phyloP scores from a whole-genome alignment of 1,140 invertebrate species.

The Neodiprion fabricii region DNA sequence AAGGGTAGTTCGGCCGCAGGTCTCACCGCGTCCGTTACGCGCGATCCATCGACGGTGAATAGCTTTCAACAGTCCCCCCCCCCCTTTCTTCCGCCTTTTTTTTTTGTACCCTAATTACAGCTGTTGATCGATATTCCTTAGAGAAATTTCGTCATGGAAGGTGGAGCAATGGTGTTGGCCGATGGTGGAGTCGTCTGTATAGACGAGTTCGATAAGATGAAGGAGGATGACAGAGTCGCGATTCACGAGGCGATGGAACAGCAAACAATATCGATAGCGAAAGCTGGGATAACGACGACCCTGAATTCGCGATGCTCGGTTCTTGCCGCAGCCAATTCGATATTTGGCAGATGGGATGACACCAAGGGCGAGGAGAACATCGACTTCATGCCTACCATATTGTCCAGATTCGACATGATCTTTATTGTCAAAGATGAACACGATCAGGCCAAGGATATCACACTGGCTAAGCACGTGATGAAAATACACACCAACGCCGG shows the following conservation, averaged over 20 bases:
- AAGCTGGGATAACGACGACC: slow-evolving; percentile 99
- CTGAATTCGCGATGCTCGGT: slow-evolving; percentile 98
- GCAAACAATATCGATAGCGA: slow-evolving; percentile 99
- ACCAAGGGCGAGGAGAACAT: slow-evolving; percentile 98
- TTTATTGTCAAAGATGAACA: slow-evolving; percentile 99
- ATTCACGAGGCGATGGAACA: slow-evolving; percentile 99
- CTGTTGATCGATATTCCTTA: slow-evolving; percentile 53
- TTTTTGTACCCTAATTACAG: neutral
- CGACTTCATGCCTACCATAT: slow-evolving; percentile 99
- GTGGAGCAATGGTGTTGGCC: slow-evolving; percentile 99
- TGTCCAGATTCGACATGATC: slow-evolving; percentile 99
- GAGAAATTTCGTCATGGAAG: slow-evolving; percentile 99
- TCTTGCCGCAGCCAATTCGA: slow-evolving; percentile 97
- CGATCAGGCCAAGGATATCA: slow-evolving; percentile 87
- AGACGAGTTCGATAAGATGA: slow-evolving; percentile 99
- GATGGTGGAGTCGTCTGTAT: slow-evolving; percentile 99
- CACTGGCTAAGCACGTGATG: slow-evolving; percentile 96
- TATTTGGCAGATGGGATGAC: slow-evolving; percentile 99
- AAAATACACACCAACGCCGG: slow-evolving; percentile 92
- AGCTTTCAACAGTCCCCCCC: slow-evolving; percentile 10
- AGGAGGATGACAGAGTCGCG: slow-evolving; percentile 98
- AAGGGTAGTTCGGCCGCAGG: slow-evolving; percentile 99
- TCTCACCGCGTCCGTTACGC: slow-evolving; percentile 95
- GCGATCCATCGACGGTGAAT: slow-evolving; percentile 89
- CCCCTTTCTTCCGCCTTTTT: slow-evolving; percentile 5